These are phyloP conservation scores for Micromesistius poutassou DNA, from an alignment of 2,797 vertebrate genomes.

Conservation along the genomic window DNA sequence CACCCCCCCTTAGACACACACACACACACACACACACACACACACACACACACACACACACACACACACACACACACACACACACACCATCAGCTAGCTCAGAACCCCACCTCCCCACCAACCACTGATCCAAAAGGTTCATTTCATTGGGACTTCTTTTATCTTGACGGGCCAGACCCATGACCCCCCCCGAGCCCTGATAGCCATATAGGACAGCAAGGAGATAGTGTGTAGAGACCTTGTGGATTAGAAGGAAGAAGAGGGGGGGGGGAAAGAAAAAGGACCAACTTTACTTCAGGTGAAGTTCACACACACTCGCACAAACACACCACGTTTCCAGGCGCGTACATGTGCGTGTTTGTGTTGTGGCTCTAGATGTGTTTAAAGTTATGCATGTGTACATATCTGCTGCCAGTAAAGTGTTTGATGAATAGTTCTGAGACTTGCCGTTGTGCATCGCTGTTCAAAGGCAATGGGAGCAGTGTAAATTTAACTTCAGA, in stretches of 20 bases:
- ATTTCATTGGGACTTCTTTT: slow-evolving; percentile 72
- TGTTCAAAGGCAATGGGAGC: neutral
- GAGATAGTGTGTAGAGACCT: slow-evolving; percentile 47
- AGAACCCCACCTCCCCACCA: slow-evolving; percentile 40
- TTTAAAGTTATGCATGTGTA: slow-evolving; percentile 12
- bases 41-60: too few relatives aligned
- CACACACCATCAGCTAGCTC: slow-evolving; percentile 64
- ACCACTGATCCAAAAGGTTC: slow-evolving; percentile 59
- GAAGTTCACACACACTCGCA: slow-evolving; percentile 8
- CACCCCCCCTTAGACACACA: slow-evolving; percentile 38
- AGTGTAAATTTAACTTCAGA: slow-evolving; percentile 15
- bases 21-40: too few relatives aligned
- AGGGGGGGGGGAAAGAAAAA: neutral
- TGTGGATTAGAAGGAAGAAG: slow-evolving; percentile 42
- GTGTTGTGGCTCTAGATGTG: slow-evolving; percentile 23
- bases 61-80: too few relatives aligned
- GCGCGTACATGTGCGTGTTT: slow-evolving; percentile 8
- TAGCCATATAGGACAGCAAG: slow-evolving; percentile 58
- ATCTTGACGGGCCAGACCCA: slow-evolving; percentile 72
- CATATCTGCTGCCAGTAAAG: slow-evolving; percentile 16
- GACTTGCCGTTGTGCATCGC: neutral
- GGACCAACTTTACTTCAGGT: neutral
- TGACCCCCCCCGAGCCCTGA: slow-evolving; percentile 65
- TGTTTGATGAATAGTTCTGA: slow-evolving; percentile 41
- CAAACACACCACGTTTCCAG: slow-evolving; percentile 32